Base-by-base conservation (phyloP, 2,888 invertebrate genomes). In the Zygogramma bicolorata region DNA sequence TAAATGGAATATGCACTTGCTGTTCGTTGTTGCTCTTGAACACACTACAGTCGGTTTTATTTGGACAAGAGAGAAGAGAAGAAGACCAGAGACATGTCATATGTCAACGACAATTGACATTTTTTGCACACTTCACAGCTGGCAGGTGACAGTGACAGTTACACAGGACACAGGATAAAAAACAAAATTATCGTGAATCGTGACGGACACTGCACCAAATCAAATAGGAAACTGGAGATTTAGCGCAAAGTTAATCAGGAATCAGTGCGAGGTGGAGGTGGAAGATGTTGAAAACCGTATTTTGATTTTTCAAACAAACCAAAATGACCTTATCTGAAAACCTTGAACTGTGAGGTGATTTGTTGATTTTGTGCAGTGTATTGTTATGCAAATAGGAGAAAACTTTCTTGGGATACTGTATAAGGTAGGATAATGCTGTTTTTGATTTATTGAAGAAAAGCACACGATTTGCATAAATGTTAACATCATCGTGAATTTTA, bases 261-360 rank as follows among this genome's bases (percentile, higher is more conserved):
- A 27, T 53, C 27, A n/a, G 25, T 53, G 53, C 13, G 15, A n/a
- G 22, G 53, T n/a, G 25, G 27, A 10, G 27, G 22, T 25, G 27
- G n/a, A 25, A 53, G 27, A 25, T 46, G 46, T 25, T 53, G n/a
- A 13, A 27, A 27, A 53, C n/a, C 27, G 13, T 25, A 53, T 53
- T 53, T 53, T 53, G 53, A 53, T n/a, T 53, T 53, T 27, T 53
- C 27, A 25, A 53, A 27, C 27, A 5, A 53, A 25, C 46, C 46
- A 53, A 53, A 53, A 53, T 53, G 53, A 53, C 27, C 13, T 27
- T 53, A 53, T 6, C 27, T 6, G 25, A 22, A 53, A 53, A 10
- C 53, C 53, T 53, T 53, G 53, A 53, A 53, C 53, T 53, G 7
- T 53, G 53, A 53, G 27, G 53, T 53, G 25, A 53, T 53, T 53